phyloP scores from a whole-genome alignment of 2,888 invertebrate genomes.

The Platypus cylindrus region DNA sequence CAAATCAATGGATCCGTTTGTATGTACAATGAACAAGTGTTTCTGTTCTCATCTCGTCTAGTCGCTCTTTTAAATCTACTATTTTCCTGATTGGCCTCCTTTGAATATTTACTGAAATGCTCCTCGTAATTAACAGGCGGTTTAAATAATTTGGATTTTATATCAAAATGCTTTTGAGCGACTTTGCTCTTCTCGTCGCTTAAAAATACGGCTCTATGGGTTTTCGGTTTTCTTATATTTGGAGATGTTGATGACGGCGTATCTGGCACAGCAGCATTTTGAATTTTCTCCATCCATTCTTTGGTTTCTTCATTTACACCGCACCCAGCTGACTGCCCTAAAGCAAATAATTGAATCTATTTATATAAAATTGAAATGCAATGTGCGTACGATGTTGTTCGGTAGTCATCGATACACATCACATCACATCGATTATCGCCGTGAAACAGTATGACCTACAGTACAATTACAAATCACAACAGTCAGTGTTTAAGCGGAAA shows the following conservation, averaged over 20 bases:
- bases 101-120: slow-evolving; percentile 62
- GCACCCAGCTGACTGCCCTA: slow-evolving; percentile 76
- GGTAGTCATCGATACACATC: too few relatives aligned
- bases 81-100: slow-evolving; percentile 52
- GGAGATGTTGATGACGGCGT: neutral
- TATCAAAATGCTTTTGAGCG: slow-evolving; percentile 7
- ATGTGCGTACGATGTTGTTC: too few relatives aligned
- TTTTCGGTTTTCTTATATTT: slow-evolving; percentile 13
- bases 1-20: slow-evolving; percentile 98
- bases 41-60: slow-evolving; percentile 59
- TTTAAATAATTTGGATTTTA: slow-evolving; percentile 14
- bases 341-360: too few relatives aligned
- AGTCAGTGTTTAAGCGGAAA: too few relatives aligned
- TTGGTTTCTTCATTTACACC: slow-evolving; percentile 78
- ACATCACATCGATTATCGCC: too few relatives aligned
- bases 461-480: too few relatives aligned
- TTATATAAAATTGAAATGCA: too few relatives aligned
- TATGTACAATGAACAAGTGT: slow-evolving; percentile 90
- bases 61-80: slow-evolving; percentile 35
- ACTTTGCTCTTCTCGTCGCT: slow-evolving; percentile 1
- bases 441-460: too few relatives aligned
- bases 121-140: slow-evolving; percentile 30
- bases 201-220: slow-evolving; percentile 16
- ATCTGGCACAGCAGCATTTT: slow-evolving; percentile 49
- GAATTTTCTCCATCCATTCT: slow-evolving; percentile 87